Conservation (phyloP, 2,113 vertebrate species). For the Camelus bactrianus region DNA sequence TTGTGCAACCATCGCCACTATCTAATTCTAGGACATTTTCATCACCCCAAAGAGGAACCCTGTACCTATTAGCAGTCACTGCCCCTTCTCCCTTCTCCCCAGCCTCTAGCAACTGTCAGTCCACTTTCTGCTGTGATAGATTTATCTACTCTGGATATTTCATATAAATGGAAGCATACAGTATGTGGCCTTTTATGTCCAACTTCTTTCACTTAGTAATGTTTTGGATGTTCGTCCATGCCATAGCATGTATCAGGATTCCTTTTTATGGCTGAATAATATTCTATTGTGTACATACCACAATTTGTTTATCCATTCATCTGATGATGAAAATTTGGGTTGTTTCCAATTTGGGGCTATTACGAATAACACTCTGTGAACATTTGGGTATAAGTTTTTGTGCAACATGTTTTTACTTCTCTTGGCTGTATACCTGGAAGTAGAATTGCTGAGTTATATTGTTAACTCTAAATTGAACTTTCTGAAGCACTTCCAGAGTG, state of each 20-base stretch:
- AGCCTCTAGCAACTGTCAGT: not conserved
- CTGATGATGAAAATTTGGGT: not conserved
- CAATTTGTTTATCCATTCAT: not conserved
- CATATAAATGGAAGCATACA: not conserved
- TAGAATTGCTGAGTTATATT: not conserved
- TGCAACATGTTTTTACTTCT: slow-evolving; percentile 3
- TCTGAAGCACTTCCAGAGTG: not conserved
- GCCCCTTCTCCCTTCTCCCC: not conserved
- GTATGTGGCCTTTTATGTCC: not conserved
- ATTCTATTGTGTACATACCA: not conserved
- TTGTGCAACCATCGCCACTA: not conserved
- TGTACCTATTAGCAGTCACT: not conserved
- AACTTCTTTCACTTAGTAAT: not conserved
- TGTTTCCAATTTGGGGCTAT: not conserved
- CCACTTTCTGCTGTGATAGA: not conserved
- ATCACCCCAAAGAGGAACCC: not conserved
- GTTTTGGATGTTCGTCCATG: not conserved
- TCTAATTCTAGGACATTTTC: not conserved
- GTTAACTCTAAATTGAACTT: slow-evolving; percentile 7
- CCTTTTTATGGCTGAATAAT: not conserved
- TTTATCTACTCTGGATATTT: not conserved
- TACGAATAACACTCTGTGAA: slow-evolving; percentile 3
- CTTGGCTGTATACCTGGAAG: not conserved
- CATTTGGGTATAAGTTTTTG: not conserved
- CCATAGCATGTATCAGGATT: not conserved